Evolutionary conservation across 2,113 vertebrate genomes (phyloP).

Genomic region (Xenopus borealis): DNA sequence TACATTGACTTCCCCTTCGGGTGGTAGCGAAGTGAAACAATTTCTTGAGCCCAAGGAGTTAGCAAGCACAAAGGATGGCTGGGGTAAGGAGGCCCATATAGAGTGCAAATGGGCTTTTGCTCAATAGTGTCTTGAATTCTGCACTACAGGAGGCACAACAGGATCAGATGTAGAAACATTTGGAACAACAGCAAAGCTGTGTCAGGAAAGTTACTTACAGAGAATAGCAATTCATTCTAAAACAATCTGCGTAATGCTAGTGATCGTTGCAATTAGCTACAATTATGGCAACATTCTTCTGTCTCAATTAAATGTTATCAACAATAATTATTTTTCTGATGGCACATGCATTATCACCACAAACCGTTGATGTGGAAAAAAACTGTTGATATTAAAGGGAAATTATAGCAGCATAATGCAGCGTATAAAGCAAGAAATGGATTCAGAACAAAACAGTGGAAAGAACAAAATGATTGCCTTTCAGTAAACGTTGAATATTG

Average conservation of each 20-base stretch:
- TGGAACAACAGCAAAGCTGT: conserved; percentile 29
- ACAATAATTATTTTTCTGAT: conserved; percentile 40
- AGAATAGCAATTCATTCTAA: conserved; percentile 35
- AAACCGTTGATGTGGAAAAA: conserved; percentile 28
- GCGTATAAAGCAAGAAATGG: not conserved
- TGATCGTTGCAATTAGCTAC: conserved; percentile 39
- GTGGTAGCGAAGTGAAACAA: not conserved
- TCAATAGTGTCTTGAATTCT: conserved; percentile 26
- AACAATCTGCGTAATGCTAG: conserved; percentile 40
- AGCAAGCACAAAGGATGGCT: conserved; percentile 7
- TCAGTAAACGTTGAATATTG: not conserved
- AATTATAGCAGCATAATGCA: not conserved
- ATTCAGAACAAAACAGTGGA: not conserved
- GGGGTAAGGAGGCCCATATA: conserved; percentile 3
- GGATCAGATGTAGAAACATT: conserved; percentile 27
- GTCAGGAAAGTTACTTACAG: conserved; percentile 25
- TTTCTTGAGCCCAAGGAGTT: not conserved
- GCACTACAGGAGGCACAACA: conserved; percentile 13
- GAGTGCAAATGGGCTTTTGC: conserved; percentile 25
- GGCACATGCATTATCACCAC: conserved; percentile 12
- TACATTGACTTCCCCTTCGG: not conserved
- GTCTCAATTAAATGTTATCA: conserved; percentile 42
- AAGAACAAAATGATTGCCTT: not conserved
- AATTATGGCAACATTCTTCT: conserved; percentile 39
- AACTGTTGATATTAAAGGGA: conserved; percentile 11